These are phyloP conservation scores for Lineus longissimus DNA, from an alignment of 1,140 invertebrate genomes.

Conservation along the genomic window DNA sequence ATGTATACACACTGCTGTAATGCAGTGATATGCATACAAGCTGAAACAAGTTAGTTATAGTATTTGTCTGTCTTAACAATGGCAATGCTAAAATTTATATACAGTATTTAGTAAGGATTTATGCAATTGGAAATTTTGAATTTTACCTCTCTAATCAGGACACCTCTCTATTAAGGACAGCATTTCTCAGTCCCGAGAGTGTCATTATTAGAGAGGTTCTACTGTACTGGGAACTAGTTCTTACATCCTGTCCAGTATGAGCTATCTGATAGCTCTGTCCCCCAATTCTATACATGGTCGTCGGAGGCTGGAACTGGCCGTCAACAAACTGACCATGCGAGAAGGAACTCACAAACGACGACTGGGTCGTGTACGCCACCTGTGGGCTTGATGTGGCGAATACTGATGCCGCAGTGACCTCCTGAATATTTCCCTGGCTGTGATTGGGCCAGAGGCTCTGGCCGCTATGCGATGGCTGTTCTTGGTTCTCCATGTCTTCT, in stretches of 20 bases:
- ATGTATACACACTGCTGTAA: background rate
- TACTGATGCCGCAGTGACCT: background rate
- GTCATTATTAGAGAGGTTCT: no score
- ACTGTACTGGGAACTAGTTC: no score
- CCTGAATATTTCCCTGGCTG: no score
- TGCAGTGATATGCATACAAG: background rate
- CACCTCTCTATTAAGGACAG: no score
- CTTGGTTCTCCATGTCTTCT: no score
- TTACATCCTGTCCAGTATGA: background rate
- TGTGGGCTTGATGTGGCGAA: background rate
- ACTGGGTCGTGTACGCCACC: background rate
- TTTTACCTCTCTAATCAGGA: no score
- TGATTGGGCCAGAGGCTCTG: no score
- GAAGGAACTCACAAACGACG: background rate
- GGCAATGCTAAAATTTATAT: background rate
- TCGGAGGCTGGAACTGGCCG: background rate
- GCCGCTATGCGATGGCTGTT: no score
- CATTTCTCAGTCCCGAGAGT: no score
- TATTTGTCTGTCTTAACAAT: background rate
- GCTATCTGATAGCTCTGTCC: background rate
- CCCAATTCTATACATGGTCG: background rate
- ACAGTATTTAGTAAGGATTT: no score
- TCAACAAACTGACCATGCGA: background rate
- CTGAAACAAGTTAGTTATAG: background rate
- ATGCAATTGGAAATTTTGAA: no score